Base-by-base conservation (phyloP, 2,113 vertebrate genomes). In the Catharus fuscescens region DNA sequence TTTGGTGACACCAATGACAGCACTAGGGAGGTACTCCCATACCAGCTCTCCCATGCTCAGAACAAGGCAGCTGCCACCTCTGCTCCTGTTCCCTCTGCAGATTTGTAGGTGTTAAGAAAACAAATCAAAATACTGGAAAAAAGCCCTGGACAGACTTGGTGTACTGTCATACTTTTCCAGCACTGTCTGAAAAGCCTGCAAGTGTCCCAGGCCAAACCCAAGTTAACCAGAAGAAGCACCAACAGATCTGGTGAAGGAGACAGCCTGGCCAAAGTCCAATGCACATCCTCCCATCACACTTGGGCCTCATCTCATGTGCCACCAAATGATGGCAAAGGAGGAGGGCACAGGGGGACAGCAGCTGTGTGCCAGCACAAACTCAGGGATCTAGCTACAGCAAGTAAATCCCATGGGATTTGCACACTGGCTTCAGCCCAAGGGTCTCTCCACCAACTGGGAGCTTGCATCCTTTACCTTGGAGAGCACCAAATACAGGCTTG, bases 21-120 rank as follows among this genome's bases (percentile, higher is more conserved):
- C 1, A 0, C n/a, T 31, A 15, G 0, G 2, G 4, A 8, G 19
- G n/a, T 8, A 29, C 13, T 26, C 24, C 34, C 3, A 19, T 5
- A 34, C 31, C 38, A 91, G 44, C 44, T 59, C 42, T 42, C 60
- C 60, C 3, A 2, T 17, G 36, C 24, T 42, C 47, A 44, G 7
- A 38, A 81, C 1, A 0, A 86, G 57, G 61, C n/a, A 74, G 42
- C 4, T 34, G 54, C 5, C 84, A 40, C 25, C 25, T 23, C 67
- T 76, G 18, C 47, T 59, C 47, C 61, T 40, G 26, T 10, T 20
- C 52, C 9, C 18, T 28, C 79, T 25, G 40, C 53, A 60, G 44
- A 61, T 6, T 52, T 66, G 14, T 16, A 54, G 44, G 19, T 38
- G 14, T 45, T 38, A 60, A 23, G 34, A 69, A 80, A 72, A 62